Conservation (phyloP, 2,797 vertebrate genomes). For the Cuculus canorus region DNA sequence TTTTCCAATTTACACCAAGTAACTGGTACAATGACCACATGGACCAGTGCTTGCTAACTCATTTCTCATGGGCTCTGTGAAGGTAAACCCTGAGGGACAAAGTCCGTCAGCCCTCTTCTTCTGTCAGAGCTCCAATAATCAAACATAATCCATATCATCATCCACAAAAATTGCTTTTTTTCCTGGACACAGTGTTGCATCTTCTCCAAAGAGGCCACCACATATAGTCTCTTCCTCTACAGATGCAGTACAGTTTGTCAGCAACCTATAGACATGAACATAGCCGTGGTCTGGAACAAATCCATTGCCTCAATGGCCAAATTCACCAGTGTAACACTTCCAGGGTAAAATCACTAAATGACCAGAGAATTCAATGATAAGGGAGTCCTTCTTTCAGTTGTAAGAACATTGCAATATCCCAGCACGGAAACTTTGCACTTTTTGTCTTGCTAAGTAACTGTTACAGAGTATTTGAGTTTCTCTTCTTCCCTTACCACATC, state of each 20-base stretch:
- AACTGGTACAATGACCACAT: fast-evolving
- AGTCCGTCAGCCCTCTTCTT: background rate
- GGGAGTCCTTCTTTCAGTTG: background rate
- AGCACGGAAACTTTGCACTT: background rate
- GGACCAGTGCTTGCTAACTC: background rate
- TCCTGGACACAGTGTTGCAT: background rate
- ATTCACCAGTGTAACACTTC: background rate
- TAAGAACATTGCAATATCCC: background rate
- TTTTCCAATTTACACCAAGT: background rate
- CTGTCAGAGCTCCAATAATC: background rate
- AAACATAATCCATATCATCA: background rate
- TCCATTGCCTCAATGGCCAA: background rate
- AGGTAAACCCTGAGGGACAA: fast-evolving
- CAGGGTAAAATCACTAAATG: background rate
- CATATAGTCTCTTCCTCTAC: background rate
- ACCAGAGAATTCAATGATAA: background rate
- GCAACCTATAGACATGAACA: background rate
- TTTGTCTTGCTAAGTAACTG: background rate
- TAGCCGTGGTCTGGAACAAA: background rate
- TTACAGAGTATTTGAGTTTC: background rate
- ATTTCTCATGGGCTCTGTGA: fast-evolving
- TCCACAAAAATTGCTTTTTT: background rate
- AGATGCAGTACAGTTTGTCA: background rate
- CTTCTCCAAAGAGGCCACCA: background rate
- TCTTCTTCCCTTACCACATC: background rate